Evolutionary conservation across 2,888 invertebrate species (phyloP).

Genomic region (Phengaris alcon): DNA sequence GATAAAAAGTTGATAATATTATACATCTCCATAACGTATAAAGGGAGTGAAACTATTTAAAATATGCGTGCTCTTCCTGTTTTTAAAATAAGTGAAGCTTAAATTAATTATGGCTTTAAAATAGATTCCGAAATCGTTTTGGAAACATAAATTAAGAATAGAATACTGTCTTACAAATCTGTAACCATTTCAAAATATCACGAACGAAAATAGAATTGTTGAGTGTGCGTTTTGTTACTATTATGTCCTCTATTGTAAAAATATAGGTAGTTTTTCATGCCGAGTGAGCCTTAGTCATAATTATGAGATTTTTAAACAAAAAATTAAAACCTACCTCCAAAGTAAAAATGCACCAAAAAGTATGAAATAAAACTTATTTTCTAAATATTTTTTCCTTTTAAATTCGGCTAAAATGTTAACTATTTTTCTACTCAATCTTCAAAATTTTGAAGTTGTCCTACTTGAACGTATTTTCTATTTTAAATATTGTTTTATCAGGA

Average conservation of each 20-base stretch:
- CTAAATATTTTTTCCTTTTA: too few relatives aligned
- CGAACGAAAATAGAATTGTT: slow-evolving; percentile 15
- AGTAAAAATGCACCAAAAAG: too few relatives aligned
- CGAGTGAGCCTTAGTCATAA: neutral
- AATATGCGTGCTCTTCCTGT: slow-evolving; percentile 67
- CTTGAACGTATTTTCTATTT: too few relatives aligned
- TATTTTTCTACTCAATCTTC: too few relatives aligned
- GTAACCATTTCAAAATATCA: slow-evolving; percentile 31
- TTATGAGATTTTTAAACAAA: too few relatives aligned
- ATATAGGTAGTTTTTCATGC: neutral
- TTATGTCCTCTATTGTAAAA: neutral
- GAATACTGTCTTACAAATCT: slow-evolving; percentile 50
- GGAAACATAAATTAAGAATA: slow-evolving; percentile 68
- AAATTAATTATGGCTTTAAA: slow-evolving; percentile 65
- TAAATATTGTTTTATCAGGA: too few relatives aligned
- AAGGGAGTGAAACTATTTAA: slow-evolving; percentile 51
- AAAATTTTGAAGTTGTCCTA: too few relatives aligned
- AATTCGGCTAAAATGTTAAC: too few relatives aligned
- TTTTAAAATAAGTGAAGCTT: slow-evolving; percentile 66
- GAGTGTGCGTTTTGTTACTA: neutral
- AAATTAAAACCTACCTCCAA: too few relatives aligned
- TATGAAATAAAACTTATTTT: too few relatives aligned
- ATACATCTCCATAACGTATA: slow-evolving; percentile 43
- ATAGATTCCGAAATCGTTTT: slow-evolving; percentile 60
- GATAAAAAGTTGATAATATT: slow-evolving; percentile 29